Evolutionary conservation across 2,888 invertebrate genomes (phyloP).

Genomic region (Rhorus exstirpatorius): DNA sequence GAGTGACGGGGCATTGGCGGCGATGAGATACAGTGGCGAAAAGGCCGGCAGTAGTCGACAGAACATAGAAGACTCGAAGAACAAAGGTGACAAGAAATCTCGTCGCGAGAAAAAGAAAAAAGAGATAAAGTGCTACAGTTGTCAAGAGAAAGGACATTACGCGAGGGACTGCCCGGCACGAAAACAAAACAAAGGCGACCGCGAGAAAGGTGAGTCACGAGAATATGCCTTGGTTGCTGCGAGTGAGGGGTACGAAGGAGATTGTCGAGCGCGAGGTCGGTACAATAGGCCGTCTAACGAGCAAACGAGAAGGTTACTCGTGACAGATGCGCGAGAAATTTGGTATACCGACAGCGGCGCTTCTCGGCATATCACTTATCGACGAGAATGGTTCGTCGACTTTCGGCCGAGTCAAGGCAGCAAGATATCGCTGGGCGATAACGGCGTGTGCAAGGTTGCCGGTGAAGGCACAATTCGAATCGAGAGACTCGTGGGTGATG

Average conservation of each 20-base stretch:
- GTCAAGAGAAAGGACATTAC: slow-evolving; percentile 63
- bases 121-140: slow-evolving; percentile 67
- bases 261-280: not conserved
- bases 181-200: slow-evolving; percentile 26
- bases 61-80: slow-evolving; percentile 2
- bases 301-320: too few relatives aligned
- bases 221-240: slow-evolving; percentile 29
- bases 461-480: slow-evolving; percentile 69
- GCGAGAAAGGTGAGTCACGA: slow-evolving; percentile 17
- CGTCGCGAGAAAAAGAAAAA: slow-evolving; percentile 22
- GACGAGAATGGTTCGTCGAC: too few relatives aligned
- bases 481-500: too few relatives aligned
- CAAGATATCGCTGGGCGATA: slow-evolving; percentile 67
- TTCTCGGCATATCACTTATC: too few relatives aligned
- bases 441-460: slow-evolving; percentile 58
- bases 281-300: not conserved
- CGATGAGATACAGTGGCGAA: slow-evolving; percentile 20
- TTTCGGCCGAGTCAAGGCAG: slow-evolving; percentile 14
- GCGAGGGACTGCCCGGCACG: slow-evolving; percentile 52
- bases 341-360: too few relatives aligned
- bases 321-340: too few relatives aligned
- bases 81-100: too few relatives aligned
- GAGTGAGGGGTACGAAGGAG: not conserved
- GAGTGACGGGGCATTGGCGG: slow-evolving; percentile 49
- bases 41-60: slow-evolving; percentile 1